phyloP scores from a whole-genome alignment of 1,140 invertebrate species.

The Drosophila kurseongensis region DNA sequence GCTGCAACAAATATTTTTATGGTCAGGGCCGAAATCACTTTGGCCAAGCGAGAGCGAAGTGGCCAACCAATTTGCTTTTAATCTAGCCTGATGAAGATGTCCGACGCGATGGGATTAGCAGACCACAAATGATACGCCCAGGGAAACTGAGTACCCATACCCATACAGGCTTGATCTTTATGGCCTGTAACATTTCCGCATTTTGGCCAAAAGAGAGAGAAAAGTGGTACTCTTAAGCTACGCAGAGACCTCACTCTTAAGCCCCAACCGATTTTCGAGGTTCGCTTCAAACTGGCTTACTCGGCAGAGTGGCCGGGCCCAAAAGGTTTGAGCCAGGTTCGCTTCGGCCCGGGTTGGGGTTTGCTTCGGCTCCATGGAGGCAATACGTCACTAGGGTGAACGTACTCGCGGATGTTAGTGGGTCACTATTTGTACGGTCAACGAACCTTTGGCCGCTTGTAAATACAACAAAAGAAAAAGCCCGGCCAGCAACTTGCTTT shows the following conservation, averaged over 20 bases:
- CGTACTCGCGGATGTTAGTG: constrained; percentile 85
- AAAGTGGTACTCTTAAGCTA: constrained; percentile 56
- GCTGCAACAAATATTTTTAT: constrained; percentile 47
- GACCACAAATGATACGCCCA: constrained; percentile 24
- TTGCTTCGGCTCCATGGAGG: constrained; percentile 59
- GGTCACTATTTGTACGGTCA: constrained; percentile 85
- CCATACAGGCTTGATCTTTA: constrained; percentile 18
- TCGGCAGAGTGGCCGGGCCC: constrained; percentile 29
- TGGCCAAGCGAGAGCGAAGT: constrained; percentile 30
- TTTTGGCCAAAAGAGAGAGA: constrained; percentile 33
- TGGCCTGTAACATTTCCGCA: constrained; percentile 77
- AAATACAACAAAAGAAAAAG: constrained; percentile 78
- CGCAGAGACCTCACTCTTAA: constrained; percentile 46
- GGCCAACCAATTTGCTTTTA: constrained; percentile 60
- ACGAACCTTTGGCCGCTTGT: constrained; percentile 84
- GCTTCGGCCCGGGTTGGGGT: constrained; percentile 46
- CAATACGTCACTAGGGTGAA: constrained; percentile 85
- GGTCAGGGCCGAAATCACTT: constrained; percentile 48
- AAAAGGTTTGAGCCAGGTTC: constrained; percentile 74
- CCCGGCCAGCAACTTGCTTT: constrained; percentile 66
- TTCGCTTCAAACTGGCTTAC: constrained; percentile 51
- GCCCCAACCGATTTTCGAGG: constrained; percentile 44
- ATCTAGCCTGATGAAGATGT: constrained; percentile 75
- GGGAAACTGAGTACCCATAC: neutral
- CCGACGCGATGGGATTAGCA: constrained; percentile 58